A percentile compares a stretch with the other conserved stretches of the same genome.
These are phyloP conservation scores for Cydia strobilella DNA, from an alignment of 1,140 invertebrate species.

Conservation along the genomic window DNA sequence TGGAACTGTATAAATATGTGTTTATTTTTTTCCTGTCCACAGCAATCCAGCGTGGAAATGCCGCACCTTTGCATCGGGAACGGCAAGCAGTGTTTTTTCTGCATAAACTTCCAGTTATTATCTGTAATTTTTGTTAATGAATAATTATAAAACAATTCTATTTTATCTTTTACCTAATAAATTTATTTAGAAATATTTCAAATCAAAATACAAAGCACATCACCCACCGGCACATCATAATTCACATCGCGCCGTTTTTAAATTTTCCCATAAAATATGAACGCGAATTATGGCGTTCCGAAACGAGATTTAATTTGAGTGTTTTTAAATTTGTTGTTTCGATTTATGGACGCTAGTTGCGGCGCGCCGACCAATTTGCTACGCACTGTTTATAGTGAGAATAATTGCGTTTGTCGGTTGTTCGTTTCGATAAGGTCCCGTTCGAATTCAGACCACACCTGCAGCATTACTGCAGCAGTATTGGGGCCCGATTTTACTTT, in stretches of 20 bases:
- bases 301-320: conserved; percentile 11
- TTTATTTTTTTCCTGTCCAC: too few species aligned
- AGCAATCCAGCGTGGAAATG: too few species aligned
- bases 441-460: too few species aligned
- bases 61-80: neutral
- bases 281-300: neutral
- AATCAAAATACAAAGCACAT: neutral
- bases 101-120: neutral
- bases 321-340: conserved; percentile 17
- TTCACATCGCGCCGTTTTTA: neutral
- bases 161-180: too few species aligned
- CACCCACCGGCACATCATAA: neutral
- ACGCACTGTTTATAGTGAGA: neutral
- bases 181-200: too few species aligned
- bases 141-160: too few species aligned
- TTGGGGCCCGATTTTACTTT: too few species aligned
- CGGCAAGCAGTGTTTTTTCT: neutral
- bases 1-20: too few species aligned
- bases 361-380: neutral
- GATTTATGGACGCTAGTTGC: neutral
- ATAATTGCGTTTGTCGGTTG: neutral
- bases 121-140: too few species aligned
- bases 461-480: too few species aligned
- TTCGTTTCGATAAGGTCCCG: neutral
- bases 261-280: conserved; percentile 9